Conservation (phyloP, 2,888 invertebrate species). For the Netelia fuscicornis region DNA sequence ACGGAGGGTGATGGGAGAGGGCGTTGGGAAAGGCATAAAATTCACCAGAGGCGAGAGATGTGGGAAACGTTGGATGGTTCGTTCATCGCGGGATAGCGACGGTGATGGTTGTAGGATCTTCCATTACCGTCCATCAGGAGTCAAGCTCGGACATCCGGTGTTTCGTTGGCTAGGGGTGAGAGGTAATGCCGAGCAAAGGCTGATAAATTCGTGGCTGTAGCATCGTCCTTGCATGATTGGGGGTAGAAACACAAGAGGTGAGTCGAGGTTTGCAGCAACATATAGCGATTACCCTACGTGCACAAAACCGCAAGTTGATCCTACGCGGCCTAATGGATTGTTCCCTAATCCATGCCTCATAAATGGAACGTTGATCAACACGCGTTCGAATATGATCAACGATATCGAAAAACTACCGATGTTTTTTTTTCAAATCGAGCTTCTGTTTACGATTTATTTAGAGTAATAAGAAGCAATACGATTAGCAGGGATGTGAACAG, state of each 20-base stretch:
- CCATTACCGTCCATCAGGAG: slow-evolving; percentile 59
- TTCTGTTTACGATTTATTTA: no score
- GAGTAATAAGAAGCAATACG: no score
- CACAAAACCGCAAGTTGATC: slow-evolving; percentile 51
- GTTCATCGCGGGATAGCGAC: slow-evolving; percentile 19
- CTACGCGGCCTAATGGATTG: slow-evolving; percentile 27
- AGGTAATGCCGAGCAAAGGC: slow-evolving; percentile 7
- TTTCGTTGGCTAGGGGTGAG: not conserved
- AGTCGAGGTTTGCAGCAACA: slow-evolving; percentile 19
- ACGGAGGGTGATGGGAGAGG: slow-evolving; percentile 4
- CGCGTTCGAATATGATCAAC: no score
- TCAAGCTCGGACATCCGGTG: slow-evolving; percentile 55
- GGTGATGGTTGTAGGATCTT: slow-evolving; percentile 48
- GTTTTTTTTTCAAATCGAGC: no score
- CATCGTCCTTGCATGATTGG: slow-evolving; percentile 36
- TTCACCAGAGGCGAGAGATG: slow-evolving; percentile 1
- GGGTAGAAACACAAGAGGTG: slow-evolving; percentile 36
- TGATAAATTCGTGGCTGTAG: slow-evolving; percentile 52
- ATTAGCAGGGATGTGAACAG: no score
- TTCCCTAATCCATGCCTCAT: slow-evolving; percentile 4
- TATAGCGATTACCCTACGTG: slow-evolving; percentile 5
- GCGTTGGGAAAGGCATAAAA: not conserved
- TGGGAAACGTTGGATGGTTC: slow-evolving; percentile 10
- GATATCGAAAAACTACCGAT: no score
- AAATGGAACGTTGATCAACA: not conserved